A percentile compares a stretch with the other conserved stretches of the same genome.
Conservation (phyloP, 2,888 invertebrate species). For the Eucriotettix oculatus region DNA sequence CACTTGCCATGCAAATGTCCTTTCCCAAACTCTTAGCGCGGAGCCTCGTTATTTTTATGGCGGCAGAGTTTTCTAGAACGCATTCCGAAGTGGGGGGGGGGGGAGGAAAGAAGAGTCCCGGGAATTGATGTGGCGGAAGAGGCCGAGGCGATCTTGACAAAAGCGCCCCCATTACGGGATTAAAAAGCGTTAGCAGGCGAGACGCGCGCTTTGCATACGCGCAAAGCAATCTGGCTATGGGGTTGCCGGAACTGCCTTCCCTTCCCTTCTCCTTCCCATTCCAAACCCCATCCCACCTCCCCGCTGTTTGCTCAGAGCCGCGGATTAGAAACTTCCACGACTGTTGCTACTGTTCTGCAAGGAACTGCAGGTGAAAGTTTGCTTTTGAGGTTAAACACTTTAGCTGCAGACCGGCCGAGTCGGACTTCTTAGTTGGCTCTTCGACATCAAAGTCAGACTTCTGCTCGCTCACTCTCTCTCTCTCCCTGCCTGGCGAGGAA, state of each 20-base stretch:
- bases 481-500: too few relatives aligned
- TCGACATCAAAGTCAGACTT: too few relatives aligned
- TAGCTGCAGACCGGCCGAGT: too few relatives aligned
- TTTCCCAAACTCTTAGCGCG: background rate
- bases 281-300: background rate
- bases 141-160: slow-evolving; percentile 5
- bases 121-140: slow-evolving; percentile 4
- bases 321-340: too few relatives aligned
- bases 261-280: background rate
- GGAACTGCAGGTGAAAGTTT: too few relatives aligned
- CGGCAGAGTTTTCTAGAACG: background rate
- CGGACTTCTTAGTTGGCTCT: too few relatives aligned
- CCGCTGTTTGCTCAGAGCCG: background rate
- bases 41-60: background rate
- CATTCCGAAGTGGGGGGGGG: background rate
- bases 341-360: too few relatives aligned
- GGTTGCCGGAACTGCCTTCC: too few relatives aligned
- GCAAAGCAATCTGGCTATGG: background rate
- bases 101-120: background rate
- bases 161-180: slow-evolving; percentile 6
- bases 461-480: too few relatives aligned
- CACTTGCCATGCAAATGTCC: slow-evolving; percentile 1
- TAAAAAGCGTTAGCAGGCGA: slow-evolving; percentile 1
- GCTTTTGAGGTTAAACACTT: too few relatives aligned
- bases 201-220: background rate